Evolutionary conservation across 2,888 invertebrate species (phyloP).

Genomic region (Heteropelma amictum): DNA sequence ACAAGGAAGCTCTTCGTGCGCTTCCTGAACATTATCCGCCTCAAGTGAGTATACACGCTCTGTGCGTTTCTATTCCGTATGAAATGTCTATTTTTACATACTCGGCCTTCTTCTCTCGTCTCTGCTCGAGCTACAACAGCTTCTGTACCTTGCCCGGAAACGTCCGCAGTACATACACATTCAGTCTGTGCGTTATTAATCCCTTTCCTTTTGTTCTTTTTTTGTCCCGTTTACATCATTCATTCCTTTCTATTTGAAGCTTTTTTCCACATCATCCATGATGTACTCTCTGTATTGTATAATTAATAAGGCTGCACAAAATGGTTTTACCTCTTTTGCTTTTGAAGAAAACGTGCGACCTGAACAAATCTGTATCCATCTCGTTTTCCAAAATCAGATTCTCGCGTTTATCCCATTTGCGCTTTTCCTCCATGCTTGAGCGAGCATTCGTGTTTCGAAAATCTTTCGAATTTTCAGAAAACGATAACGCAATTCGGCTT

Average conservation of each 20-base stretch:
- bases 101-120: constrained; percentile 10
- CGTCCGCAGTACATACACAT: too few relatives aligned
- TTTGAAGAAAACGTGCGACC: neutral
- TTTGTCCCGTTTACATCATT: neutral
- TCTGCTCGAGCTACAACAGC: neutral
- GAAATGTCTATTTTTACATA: constrained; percentile 22
- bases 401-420: neutral
- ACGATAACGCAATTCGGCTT: too few relatives aligned
- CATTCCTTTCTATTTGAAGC: neutral
- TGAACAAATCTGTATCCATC: neutral
- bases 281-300: too few relatives aligned
- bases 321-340: neutral
- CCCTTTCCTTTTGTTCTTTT: too few relatives aligned
- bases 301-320: constrained; percentile 4
- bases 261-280: too few relatives aligned
- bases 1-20: constrained; percentile 90
- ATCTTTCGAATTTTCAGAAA: too few relatives aligned
- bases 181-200: too few relatives aligned
- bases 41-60: constrained; percentile 82
- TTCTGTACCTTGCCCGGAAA: neutral
- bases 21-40: constrained; percentile 90
- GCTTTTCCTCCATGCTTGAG: neutral
- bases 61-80: neutral
- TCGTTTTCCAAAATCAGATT: neutral
- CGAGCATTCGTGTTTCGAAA: too few relatives aligned